A percentile compares a stretch with the other conserved stretches of the same genome.
Evolutionary conservation across 2,888 invertebrate species (phyloP).

Genomic region (Plagodis pulveraria): DNA sequence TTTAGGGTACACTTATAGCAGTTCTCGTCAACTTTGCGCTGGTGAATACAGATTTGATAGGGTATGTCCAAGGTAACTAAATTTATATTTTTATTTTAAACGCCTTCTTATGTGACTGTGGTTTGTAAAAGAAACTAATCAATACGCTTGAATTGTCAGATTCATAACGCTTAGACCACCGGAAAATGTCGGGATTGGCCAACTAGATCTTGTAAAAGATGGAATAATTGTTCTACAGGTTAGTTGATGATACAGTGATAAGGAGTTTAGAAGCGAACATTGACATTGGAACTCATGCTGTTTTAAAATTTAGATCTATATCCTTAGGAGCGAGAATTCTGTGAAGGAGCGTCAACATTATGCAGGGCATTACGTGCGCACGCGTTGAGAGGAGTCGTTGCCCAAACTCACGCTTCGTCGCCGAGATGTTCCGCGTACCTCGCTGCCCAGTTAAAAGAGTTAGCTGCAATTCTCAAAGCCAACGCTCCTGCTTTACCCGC

Average conservation of each 20-base stretch:
- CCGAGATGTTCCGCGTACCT: slow-evolving; percentile 92
- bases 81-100: not conserved
- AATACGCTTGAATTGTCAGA: slow-evolving; percentile 51
- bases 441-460: slow-evolving; percentile 83
- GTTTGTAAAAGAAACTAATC: not conserved
- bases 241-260: slow-evolving; percentile 14
- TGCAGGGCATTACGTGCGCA: slow-evolving; percentile 87
- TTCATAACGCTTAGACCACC: slow-evolving; percentile 81
- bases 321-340: slow-evolving; percentile 90
- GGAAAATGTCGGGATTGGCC: slow-evolving; percentile 60
- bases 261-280: not conserved
- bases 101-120: not conserved
- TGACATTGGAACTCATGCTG: not conserved
- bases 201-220: slow-evolving; percentile 69
- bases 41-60: slow-evolving; percentile 84
- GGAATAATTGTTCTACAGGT: slow-evolving; percentile 80
- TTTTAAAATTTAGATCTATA: not conserved
- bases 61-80: slow-evolving; percentile 81
- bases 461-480: slow-evolving; percentile 68
- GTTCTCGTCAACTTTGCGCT: slow-evolving; percentile 69
- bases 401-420: slow-evolving; percentile 92
- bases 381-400: slow-evolving; percentile 89
- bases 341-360: slow-evolving; percentile 91
- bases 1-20: slow-evolving; percentile 74
- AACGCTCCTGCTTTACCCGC: slow-evolving; percentile 65